Evolutionary conservation across 1,140 invertebrate genomes (phyloP).

Genomic region (Vanessa tameamea): DNA sequence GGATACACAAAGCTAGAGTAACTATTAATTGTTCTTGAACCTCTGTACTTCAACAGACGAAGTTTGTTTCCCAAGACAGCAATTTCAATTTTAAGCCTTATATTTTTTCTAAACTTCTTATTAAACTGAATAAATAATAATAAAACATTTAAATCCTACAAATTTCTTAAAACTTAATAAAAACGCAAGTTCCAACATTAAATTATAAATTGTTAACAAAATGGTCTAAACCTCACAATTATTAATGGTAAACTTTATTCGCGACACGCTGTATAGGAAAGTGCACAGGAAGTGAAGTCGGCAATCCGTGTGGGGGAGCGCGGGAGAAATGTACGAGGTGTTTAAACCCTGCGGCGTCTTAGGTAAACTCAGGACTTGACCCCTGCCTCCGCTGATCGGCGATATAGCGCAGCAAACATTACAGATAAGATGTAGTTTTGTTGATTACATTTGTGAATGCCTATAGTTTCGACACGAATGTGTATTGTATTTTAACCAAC

Average conservation of each 20-base stretch:
- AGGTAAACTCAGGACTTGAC: conserved; percentile 49
- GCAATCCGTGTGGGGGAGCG: conserved; percentile 39
- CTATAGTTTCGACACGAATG: not conserved
- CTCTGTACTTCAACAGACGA: not conserved
- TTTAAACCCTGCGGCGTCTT: conserved; percentile 62
- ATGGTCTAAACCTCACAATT: no score
- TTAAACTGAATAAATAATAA: no score
- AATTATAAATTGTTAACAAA: no score
- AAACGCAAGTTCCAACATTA: no score
- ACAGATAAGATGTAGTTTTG: conserved; percentile 1
- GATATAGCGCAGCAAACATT: conserved; percentile 10
- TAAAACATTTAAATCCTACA: no score
- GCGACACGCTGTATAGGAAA: conserved; percentile 19
- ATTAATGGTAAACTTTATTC: not conserved
- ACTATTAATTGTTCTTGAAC: conserved; percentile 17
- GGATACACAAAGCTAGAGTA: conserved; percentile 7
- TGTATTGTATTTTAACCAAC: not conserved
- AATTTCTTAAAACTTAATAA: no score
- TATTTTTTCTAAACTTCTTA: no score
- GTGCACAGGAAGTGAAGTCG: conserved; percentile 53
- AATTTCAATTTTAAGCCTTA: not conserved
- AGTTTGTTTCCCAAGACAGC: not conserved
- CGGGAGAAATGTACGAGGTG: conserved; percentile 64
- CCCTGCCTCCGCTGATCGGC: conserved; percentile 31
- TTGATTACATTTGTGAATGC: conserved; percentile 1